These are phyloP conservation scores for Xerus inauris DNA, from an alignment of 2,113 vertebrate genomes.

Conservation along the genomic window DNA sequence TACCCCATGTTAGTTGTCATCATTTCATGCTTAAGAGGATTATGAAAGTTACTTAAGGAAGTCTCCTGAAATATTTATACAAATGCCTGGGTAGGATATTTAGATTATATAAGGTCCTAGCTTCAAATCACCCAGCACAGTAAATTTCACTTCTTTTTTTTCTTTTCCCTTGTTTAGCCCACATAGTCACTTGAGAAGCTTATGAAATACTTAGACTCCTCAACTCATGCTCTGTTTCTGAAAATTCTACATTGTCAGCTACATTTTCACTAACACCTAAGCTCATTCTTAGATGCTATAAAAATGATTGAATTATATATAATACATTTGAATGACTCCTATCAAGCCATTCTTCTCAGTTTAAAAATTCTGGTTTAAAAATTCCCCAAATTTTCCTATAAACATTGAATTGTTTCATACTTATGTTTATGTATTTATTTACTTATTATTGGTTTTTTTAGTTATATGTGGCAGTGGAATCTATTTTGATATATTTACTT, in stretches of 20 bases:
- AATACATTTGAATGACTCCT: neutral
- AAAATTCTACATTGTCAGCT: neutral
- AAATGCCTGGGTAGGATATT: neutral
- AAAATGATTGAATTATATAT: neutral
- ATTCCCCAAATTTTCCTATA: neutral
- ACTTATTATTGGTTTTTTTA: too few species aligned
- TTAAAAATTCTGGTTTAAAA: neutral
- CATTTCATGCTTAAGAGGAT: neutral
- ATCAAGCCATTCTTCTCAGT: neutral
- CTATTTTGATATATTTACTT: neutral
- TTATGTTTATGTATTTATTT: too few species aligned
- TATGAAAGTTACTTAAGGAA: neutral
- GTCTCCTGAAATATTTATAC: neutral
- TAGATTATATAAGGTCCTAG: accelerated
- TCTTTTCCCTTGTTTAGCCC: too few species aligned
- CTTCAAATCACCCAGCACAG: neutral
- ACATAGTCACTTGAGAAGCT: neutral
- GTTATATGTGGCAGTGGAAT: too few species aligned
- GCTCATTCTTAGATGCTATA: neutral
- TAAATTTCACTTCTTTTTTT: neutral
- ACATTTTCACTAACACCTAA: neutral
- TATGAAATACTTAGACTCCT: accelerated
- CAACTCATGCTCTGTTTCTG: neutral
- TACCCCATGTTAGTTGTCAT: neutral
- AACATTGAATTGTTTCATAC: neutral